phyloP scores from a whole-genome alignment of 2,113 vertebrate genomes.

The Menidia beryllina region DNA sequence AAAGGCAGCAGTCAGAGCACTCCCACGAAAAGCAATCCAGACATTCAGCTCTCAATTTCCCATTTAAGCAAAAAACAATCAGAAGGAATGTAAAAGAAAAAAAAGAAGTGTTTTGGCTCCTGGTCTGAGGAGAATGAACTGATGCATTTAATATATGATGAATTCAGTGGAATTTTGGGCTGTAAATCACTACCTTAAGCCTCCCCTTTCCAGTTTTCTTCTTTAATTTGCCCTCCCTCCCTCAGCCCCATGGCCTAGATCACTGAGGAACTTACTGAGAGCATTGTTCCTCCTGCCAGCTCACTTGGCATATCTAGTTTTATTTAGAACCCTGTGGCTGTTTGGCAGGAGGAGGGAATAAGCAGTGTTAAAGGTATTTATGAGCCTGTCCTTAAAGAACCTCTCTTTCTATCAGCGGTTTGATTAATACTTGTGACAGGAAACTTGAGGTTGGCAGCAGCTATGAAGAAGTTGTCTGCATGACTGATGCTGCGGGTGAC shows the following conservation, averaged over 20 bases:
- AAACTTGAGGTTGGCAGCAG: slow-evolving; percentile 57
- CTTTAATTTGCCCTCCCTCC: slow-evolving; percentile 44
- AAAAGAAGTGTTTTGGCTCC: slow-evolving; percentile 40
- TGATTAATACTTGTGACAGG: slow-evolving; percentile 69
- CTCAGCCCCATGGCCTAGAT: slow-evolving; percentile 51
- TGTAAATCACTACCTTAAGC: slow-evolving; percentile 68
- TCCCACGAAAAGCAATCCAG: slow-evolving; percentile 24
- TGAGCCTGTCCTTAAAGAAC: slow-evolving; percentile 77
- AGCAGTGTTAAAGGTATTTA: slow-evolving; percentile 72
- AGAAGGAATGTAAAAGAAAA: slow-evolving; percentile 14
- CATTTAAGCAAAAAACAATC: slow-evolving; percentile 54
- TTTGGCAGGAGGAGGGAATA: slow-evolving; percentile 65
- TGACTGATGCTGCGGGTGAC: slow-evolving; percentile 57
- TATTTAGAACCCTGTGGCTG: slow-evolving; percentile 65
- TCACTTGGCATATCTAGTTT: slow-evolving; percentile 71
- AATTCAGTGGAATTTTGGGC: slow-evolving; percentile 53
- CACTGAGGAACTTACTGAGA: slow-evolving; percentile 71
- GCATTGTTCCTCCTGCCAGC: slow-evolving; percentile 75
- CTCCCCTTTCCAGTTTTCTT: slow-evolving; percentile 41
- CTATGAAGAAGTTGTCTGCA: slow-evolving; percentile 64
- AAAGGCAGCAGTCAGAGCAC: slow-evolving; percentile 1
- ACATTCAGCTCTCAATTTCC: slow-evolving; percentile 36
- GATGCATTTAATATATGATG: slow-evolving; percentile 60
- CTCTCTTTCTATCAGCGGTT: slow-evolving; percentile 67
- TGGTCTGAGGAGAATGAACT: slow-evolving; percentile 29